phyloP scores from a whole-genome alignment of 2,113 vertebrate genomes.

The Oreochromis aureus region DNA sequence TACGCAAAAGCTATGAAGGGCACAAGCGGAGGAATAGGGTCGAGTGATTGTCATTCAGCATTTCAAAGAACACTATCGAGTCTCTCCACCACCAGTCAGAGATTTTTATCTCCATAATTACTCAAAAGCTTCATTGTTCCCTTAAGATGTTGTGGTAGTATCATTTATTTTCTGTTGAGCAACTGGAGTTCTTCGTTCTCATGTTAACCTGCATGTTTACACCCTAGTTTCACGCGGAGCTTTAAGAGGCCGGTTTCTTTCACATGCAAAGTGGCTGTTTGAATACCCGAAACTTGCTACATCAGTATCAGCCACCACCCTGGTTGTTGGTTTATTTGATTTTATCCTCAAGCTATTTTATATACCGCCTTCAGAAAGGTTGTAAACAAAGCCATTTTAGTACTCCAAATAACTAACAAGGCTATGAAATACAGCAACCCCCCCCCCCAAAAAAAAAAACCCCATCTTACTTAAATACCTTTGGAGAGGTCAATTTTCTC shows the following conservation, averaged over 20 bases:
- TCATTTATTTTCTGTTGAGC: constrained; percentile 35
- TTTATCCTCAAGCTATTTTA: neutral
- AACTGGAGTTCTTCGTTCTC: constrained; percentile 32
- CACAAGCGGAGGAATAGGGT: neutral
- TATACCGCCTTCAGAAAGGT: neutral
- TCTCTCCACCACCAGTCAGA: neutral
- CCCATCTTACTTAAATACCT: constrained; percentile 65
- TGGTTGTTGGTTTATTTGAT: constrained; percentile 3
- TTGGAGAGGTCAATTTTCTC: constrained; percentile 80
- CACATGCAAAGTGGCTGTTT: constrained; percentile 26
- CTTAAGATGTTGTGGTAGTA: constrained; percentile 15
- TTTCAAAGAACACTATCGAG: neutral
- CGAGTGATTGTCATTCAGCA: neutral
- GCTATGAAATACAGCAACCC: neutral
- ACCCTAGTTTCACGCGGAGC: constrained; percentile 28
- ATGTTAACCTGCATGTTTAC: constrained; percentile 40
- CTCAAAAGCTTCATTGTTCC: constrained; percentile 45
- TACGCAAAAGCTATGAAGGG: neutral
- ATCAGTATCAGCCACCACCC: constrained; percentile 17
- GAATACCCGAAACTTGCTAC: constrained; percentile 7
- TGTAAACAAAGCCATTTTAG: neutral
- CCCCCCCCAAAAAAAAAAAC: neutral
- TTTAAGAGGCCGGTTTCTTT: constrained; percentile 17
- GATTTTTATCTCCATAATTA: constrained; percentile 44
- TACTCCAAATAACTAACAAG: neutral